Conservation (phyloP, 2,797 vertebrate genomes). For the Muraenolepis orangiensis region DNA sequence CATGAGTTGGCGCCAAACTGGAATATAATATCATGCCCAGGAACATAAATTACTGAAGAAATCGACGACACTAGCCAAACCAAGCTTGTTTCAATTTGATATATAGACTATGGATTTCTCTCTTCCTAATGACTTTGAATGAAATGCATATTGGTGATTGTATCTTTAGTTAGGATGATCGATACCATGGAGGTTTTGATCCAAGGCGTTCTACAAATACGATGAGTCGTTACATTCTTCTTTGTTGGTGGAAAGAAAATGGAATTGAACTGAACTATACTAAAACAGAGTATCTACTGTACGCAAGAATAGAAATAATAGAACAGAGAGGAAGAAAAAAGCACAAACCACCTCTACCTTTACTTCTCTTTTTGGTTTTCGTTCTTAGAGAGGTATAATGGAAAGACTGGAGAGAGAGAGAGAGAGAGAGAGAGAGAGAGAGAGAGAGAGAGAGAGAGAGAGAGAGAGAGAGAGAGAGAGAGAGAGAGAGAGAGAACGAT, state of each 20-base stretch:
- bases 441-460: conserved; percentile 21
- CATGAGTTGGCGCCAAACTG: not conserved
- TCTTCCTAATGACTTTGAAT: no score
- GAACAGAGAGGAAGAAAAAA: not conserved
- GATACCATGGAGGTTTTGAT: no score
- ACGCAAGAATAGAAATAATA: not conserved
- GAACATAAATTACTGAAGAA: not conserved
- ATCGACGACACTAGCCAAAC: not conserved
- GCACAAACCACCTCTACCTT: conserved; percentile 75
- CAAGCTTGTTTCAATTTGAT: no score
- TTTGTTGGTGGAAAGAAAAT: no score
- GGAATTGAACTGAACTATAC: not conserved
- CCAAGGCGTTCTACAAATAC: no score
- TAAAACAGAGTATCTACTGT: not conserved
- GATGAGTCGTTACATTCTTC: no score
- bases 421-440: conserved; percentile 22
- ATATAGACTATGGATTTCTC: no score
- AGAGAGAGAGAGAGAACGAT: conserved; percentile 68
- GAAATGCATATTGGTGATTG: no score
- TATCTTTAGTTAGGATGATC: no score
- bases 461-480: conserved; percentile 84
- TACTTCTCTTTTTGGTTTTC: conserved; percentile 89
- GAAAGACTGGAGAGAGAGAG: conserved; percentile 72
- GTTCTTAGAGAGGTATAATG: conserved; percentile 87
- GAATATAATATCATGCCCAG: not conserved